Conservation (phyloP, 2,888 invertebrate genomes). For the Xylocampa areola region DNA sequence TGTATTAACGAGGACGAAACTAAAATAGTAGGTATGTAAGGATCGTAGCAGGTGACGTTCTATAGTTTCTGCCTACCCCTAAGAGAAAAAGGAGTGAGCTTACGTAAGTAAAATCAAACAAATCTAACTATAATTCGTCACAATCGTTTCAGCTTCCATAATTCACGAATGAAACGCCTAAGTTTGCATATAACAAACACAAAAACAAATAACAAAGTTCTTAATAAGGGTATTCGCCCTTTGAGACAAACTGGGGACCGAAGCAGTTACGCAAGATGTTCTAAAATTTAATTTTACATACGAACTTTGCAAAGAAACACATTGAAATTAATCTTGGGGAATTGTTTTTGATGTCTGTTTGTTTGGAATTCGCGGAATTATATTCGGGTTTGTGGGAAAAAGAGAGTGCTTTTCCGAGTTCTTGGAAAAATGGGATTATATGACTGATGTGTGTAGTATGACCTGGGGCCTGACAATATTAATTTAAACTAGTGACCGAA, state of each 20-base stretch:
- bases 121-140: constrained; percentile 25
- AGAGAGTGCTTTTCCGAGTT: constrained; percentile 7
- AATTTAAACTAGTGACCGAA: too few relatives aligned
- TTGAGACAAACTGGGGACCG: constrained; percentile 41
- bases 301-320: constrained; percentile 46
- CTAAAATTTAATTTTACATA: constrained; percentile 49
- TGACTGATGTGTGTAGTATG: too few relatives aligned
- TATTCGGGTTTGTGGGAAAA: constrained; percentile 5
- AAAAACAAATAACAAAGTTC: constrained; percentile 51
- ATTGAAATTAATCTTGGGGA: constrained; percentile 48
- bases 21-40: too few relatives aligned
- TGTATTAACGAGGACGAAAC: too few relatives aligned
- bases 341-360: constrained; percentile 46
- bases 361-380: constrained; percentile 22
- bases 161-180: constrained; percentile 30
- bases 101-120: background rate
- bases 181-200: constrained; percentile 43
- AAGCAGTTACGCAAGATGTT: constrained; percentile 29
- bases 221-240: constrained; percentile 51
- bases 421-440: background rate
- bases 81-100: too few relatives aligned
- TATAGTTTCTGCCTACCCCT: too few relatives aligned
- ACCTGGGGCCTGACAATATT: too few relatives aligned
- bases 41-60: too few relatives aligned
- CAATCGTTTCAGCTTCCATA: constrained; percentile 26